A percentile compares a stretch with the other conserved stretches of the same genome.
Evolutionary conservation across 2,888 invertebrate genomes (phyloP).

Genomic region (Bibio marci): DNA sequence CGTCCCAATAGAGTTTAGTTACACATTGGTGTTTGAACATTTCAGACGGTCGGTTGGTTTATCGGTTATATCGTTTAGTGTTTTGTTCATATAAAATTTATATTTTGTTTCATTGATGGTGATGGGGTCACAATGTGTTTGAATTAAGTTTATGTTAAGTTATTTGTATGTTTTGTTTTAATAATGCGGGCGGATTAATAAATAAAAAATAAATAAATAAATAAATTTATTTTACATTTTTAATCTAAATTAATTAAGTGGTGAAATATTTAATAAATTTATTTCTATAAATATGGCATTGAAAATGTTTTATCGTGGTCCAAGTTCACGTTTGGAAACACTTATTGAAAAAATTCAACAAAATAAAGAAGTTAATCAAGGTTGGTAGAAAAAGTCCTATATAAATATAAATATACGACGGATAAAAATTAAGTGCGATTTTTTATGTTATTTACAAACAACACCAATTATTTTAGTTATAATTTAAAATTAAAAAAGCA

Average conservation of each 20-base stretch:
- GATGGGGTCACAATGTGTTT: not conserved
- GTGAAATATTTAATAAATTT: too few species aligned
- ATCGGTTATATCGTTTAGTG: too few species aligned
- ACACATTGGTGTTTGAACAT: conserved; percentile 12
- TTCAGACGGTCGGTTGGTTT: conserved; percentile 7
- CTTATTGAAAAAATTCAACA: conserved; percentile 77
- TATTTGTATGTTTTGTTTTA: not conserved
- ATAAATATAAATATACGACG: too few species aligned
- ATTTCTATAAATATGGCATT: conserved; percentile 23
- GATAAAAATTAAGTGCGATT: too few species aligned
- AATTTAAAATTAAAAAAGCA: too few species aligned
- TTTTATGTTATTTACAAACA: too few species aligned
- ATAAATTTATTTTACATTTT: too few species aligned
- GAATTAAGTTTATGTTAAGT: not conserved
- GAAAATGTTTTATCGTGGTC: conserved; percentile 71
- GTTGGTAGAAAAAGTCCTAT: too few species aligned
- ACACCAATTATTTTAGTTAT: too few species aligned
- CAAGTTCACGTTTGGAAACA: conserved; percentile 67
- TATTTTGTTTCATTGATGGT: too few species aligned
- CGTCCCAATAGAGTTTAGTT: conserved; percentile 10
- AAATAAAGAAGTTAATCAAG: conserved; percentile 42
- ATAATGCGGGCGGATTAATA: not conserved
- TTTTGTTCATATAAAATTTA: too few species aligned
- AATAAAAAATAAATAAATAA: not conserved
- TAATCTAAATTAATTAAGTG: too few species aligned